A percentile compares a stretch with the other conserved stretches of the same genome.
phyloP scores from a whole-genome alignment of 2,797 vertebrate genomes.

The Mergus octosetaceus region DNA sequence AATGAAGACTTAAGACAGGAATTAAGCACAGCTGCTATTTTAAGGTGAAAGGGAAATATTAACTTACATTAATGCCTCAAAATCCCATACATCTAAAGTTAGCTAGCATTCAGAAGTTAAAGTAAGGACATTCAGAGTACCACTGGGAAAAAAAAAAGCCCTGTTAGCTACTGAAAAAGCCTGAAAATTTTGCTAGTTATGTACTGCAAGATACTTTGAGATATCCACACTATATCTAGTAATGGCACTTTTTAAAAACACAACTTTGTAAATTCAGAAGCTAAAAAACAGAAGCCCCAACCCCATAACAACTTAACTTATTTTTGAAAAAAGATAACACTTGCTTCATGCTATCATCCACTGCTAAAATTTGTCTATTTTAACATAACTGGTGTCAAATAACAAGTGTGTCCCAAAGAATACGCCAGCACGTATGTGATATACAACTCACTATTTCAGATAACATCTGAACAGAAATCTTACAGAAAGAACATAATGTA shows the following conservation, averaged over 20 bases:
- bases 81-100: background rate
- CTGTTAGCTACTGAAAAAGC: background rate
- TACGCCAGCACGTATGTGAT: background rate
- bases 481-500: background rate
- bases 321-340: background rate
- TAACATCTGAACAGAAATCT: background rate
- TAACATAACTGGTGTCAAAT: background rate
- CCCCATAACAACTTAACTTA: background rate
- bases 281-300: background rate
- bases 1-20: background rate
- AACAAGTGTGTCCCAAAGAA: background rate
- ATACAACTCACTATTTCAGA: background rate
- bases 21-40: background rate
- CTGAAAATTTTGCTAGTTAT: background rate
- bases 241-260: background rate
- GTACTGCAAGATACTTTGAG: background rate
- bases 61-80: background rate
- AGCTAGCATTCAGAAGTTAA: background rate
- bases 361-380: background rate
- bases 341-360: background rate
- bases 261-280: background rate
- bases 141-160: background rate
- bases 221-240: background rate
- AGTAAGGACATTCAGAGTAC: background rate
- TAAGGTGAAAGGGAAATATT: background rate